Evolutionary conservation across 2,113 vertebrate species (phyloP).

Genomic region (Aegypius monachus): DNA sequence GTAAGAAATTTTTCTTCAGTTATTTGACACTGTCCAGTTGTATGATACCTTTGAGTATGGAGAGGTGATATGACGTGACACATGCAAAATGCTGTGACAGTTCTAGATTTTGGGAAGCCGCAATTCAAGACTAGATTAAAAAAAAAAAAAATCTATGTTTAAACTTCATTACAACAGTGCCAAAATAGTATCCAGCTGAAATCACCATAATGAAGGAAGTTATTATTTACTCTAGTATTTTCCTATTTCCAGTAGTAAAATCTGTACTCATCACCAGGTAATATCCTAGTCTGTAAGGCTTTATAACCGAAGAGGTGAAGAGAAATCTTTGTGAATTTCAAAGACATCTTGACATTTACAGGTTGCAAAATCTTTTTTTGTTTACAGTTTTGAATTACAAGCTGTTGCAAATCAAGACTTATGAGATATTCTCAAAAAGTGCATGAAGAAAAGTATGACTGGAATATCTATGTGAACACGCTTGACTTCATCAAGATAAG

Average conservation of each 20-base stretch:
- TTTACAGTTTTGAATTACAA: not conserved
- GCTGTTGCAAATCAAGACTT: not conserved
- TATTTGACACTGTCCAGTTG: not conserved
- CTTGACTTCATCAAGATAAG: not conserved
- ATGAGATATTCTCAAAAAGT: not conserved
- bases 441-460: not conserved
- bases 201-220: not conserved
- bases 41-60: not conserved
- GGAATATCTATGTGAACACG: not conserved
- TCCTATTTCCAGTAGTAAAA: not conserved
- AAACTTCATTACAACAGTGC: not conserved
- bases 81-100: not conserved
- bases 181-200: not conserved
- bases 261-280: not conserved
- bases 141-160: not conserved
- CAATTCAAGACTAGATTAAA: not conserved
- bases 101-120: not conserved
- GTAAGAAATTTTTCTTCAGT: not conserved
- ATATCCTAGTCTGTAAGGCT: not conserved
- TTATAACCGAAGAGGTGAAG: not conserved
- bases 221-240: not conserved
- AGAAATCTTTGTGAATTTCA: not conserved
- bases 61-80: not conserved
- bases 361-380: not conserved
- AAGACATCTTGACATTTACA: not conserved